Conservation (phyloP, 2,113 vertebrate genomes). For the Zeus faber region DNA sequence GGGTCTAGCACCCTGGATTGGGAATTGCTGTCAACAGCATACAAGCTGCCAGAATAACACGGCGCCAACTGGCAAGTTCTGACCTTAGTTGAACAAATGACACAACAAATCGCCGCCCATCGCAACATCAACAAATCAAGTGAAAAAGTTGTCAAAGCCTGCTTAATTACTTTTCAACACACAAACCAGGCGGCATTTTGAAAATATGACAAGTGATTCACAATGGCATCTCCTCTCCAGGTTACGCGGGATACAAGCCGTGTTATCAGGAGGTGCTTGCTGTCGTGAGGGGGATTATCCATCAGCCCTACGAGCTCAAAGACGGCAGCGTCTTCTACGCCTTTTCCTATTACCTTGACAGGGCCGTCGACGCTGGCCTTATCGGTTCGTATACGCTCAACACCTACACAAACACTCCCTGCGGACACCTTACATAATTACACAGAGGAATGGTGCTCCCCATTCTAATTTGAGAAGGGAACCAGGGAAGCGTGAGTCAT, state of each 20-base stretch:
- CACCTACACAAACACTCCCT: slow-evolving; percentile 3
- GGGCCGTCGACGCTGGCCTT: slow-evolving; percentile 86
- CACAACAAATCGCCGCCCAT: too few species aligned
- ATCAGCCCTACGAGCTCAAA: slow-evolving; percentile 82
- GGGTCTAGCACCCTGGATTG: too few species aligned
- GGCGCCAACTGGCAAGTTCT: too few species aligned
- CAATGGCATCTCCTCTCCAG: slow-evolving; percentile 68
- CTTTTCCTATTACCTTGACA: slow-evolving; percentile 96
- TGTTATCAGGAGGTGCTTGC: slow-evolving; percentile 88
- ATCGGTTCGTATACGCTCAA: slow-evolving; percentile 74
- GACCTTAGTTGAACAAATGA: too few species aligned
- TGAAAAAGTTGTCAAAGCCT: too few species aligned
- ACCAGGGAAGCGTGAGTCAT: slow-evolving; percentile 51
- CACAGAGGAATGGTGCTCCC: slow-evolving; percentile 31
- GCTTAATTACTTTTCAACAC: too few species aligned
- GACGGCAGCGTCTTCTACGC: slow-evolving; percentile 84
- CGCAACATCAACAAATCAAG: too few species aligned
- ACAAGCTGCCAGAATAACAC: too few species aligned
- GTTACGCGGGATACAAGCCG: slow-evolving; percentile 80
- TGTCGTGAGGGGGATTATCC: slow-evolving; percentile 85
- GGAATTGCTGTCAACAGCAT: too few species aligned
- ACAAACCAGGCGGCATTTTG: too few species aligned
- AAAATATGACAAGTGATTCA: too few species aligned
- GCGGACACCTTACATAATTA: slow-evolving; percentile 44
- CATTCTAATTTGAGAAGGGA: slow-evolving; percentile 18